These are phyloP conservation scores for Apodemia duryi DNA, from an alignment of 2,888 invertebrate genomes.

Conservation along the genomic window DNA sequence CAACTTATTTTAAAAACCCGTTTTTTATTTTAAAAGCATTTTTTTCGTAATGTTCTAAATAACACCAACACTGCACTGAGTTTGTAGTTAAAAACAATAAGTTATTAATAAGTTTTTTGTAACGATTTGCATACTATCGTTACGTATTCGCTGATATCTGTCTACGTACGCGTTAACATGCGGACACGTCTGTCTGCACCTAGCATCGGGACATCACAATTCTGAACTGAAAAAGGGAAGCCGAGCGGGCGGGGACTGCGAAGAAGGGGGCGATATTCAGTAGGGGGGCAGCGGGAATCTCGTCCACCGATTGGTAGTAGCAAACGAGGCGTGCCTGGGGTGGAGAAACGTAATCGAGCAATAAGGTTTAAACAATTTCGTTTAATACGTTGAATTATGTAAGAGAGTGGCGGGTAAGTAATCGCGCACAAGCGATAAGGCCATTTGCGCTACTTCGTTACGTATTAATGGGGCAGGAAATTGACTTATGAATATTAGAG, in stretches of 20 bases:
- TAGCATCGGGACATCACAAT: slow-evolving; percentile 51
- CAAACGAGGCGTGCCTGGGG: slow-evolving; percentile 71
- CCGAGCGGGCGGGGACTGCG: slow-evolving; percentile 51
- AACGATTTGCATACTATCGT: neutral
- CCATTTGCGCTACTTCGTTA: slow-evolving; percentile 80
- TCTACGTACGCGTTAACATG: slow-evolving; percentile 30
- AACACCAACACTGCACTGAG: slow-evolving; percentile 27
- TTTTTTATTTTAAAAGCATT: slow-evolving; percentile 1
- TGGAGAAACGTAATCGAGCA: slow-evolving; percentile 78
- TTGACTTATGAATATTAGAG: slow-evolving; percentile 80
- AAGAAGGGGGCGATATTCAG: slow-evolving; percentile 40
- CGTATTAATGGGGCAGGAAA: slow-evolving; percentile 79
- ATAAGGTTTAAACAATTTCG: slow-evolving; percentile 81
- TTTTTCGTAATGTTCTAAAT: neutral
- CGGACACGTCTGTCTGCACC: slow-evolving; percentile 43
- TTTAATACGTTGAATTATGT: slow-evolving; percentile 81
- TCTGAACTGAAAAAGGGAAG: slow-evolving; percentile 40
- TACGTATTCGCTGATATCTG: slow-evolving; percentile 46
- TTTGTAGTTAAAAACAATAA: neutral
- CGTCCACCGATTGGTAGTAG: slow-evolving; percentile 59
- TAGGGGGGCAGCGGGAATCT: slow-evolving; percentile 40
- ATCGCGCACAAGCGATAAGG: slow-evolving; percentile 80
- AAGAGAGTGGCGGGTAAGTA: slow-evolving; percentile 78
- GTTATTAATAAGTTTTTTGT: neutral
- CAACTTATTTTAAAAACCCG: slow-evolving; percentile 42